Conservation (phyloP, 2,113 vertebrate genomes). For the Turdus rufiventris region DNA sequence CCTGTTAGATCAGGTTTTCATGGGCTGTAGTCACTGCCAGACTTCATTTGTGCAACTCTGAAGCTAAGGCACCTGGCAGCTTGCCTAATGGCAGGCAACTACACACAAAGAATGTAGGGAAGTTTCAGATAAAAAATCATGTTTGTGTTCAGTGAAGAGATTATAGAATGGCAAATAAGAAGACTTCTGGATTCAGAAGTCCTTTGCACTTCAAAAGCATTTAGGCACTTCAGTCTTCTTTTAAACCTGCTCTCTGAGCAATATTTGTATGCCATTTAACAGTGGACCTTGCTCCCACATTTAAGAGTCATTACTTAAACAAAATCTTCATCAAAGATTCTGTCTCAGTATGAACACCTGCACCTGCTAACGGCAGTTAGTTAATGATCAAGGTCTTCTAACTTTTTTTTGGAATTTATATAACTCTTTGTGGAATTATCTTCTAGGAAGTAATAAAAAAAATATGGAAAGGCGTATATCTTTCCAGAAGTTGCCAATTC, state of each 20-base stretch:
- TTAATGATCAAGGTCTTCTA: not conserved
- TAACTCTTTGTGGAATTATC: not conserved
- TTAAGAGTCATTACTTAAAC: not conserved
- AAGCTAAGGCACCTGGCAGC: not conserved
- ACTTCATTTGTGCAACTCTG: not conserved
- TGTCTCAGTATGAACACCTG: not conserved
- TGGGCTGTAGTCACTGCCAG: not conserved
- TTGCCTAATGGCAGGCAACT: not conserved
- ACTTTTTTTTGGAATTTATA: not conserved
- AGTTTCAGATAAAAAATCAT: not conserved
- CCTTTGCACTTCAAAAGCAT: not conserved
- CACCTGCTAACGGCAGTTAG: not conserved
- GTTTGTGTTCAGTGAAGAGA: not conserved
- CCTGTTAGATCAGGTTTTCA: not conserved
- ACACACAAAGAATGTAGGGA: not conserved
- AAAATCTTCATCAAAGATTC: not conserved
- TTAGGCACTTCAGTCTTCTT: not conserved
- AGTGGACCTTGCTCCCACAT: not conserved
- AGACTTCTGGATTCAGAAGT: not conserved
- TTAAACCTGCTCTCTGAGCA: not conserved
- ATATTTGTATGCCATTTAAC: not conserved
- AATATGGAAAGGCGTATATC: not conserved
- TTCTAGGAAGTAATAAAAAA: not conserved
- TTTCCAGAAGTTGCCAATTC: not conserved
- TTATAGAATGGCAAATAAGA: not conserved